phyloP scores from a whole-genome alignment of 2,797 vertebrate species.

The Neosalanx taihuensis region DNA sequence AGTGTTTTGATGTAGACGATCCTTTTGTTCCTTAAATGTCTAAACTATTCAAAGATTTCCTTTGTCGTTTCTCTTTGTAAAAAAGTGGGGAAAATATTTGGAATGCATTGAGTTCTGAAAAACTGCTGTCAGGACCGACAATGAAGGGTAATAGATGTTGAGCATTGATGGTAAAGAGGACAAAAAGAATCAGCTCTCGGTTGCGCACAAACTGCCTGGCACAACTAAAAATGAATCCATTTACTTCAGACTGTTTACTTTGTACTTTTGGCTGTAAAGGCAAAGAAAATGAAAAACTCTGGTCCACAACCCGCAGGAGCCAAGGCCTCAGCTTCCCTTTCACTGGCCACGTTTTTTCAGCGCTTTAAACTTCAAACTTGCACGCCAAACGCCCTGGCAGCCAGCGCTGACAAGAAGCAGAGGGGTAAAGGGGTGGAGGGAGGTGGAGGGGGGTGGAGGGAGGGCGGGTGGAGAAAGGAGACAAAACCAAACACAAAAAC shows the following conservation, averaged over 20 bases:
- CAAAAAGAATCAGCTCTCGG: slow-evolving; percentile 70
- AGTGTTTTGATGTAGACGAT: slow-evolving; percentile 57
- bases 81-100: slow-evolving; percentile 71
- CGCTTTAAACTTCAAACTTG: slow-evolving; percentile 63
- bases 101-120: slow-evolving; percentile 70
- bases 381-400: slow-evolving; percentile 72
- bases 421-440: slow-evolving; percentile 49
- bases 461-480: slow-evolving; percentile 26
- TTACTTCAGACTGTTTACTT: slow-evolving; percentile 78
- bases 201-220: slow-evolving; percentile 66
- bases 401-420: slow-evolving; percentile 62
- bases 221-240: slow-evolving; percentile 80
- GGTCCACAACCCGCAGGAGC: slow-evolving; percentile 68
- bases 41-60: slow-evolving; percentile 63
- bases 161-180: slow-evolving; percentile 64
- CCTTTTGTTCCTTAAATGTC: slow-evolving; percentile 60
- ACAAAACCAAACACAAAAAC: slow-evolving; percentile 75
- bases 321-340: slow-evolving; percentile 71
- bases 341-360: slow-evolving; percentile 71
- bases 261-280: slow-evolving; percentile 77
- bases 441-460: too few relatives aligned
- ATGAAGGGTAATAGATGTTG: slow-evolving; percentile 72
- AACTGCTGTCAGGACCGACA: slow-evolving; percentile 70
- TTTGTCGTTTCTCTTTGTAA: slow-evolving; percentile 57
- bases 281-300: slow-evolving; percentile 59